These are phyloP conservation scores for Agriopis marginaria DNA, from an alignment of 2,888 invertebrate species.

Conservation along the genomic window DNA sequence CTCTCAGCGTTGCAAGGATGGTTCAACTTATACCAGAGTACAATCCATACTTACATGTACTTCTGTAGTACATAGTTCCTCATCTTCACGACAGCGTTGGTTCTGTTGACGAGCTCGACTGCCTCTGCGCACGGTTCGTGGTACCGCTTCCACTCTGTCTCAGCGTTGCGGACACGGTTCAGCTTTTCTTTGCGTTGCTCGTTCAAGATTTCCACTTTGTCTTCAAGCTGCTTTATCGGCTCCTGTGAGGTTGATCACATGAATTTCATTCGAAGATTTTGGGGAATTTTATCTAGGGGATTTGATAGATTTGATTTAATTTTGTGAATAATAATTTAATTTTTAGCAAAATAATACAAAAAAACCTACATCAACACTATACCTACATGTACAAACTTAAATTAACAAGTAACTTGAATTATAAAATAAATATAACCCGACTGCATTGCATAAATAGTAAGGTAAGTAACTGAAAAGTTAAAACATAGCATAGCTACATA, in stretches of 20 bases:
- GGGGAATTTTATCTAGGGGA: too few species aligned
- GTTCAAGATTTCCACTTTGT: constrained; percentile 90
- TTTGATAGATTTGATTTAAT: too few species aligned
- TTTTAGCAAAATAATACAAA: too few species aligned
- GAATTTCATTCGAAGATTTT: neutral
- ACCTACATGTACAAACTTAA: too few species aligned
- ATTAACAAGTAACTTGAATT: too few species aligned
- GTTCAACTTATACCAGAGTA: neutral
- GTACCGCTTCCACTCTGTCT: constrained; percentile 91
- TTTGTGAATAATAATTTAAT: too few species aligned
- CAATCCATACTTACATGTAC: constrained; percentile 86
- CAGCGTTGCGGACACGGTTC: constrained; percentile 93
- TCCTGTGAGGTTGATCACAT: constrained; percentile 77
- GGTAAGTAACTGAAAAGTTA: too few species aligned
- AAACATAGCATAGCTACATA: too few species aligned
- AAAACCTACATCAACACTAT: too few species aligned
- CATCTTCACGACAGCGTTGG: constrained; percentile 90
- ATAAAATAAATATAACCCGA: too few species aligned
- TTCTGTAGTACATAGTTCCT: constrained; percentile 91
- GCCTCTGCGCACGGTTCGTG: constrained; percentile 93
- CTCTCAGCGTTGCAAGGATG: too few species aligned
- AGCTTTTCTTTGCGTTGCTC: constrained; percentile 93
- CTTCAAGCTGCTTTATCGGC: constrained; percentile 91
- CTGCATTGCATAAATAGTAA: too few species aligned
- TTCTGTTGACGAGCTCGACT: constrained; percentile 90